Conservation (phyloP, 1,140 invertebrate species). For the Araneus ventricosus region DNA sequence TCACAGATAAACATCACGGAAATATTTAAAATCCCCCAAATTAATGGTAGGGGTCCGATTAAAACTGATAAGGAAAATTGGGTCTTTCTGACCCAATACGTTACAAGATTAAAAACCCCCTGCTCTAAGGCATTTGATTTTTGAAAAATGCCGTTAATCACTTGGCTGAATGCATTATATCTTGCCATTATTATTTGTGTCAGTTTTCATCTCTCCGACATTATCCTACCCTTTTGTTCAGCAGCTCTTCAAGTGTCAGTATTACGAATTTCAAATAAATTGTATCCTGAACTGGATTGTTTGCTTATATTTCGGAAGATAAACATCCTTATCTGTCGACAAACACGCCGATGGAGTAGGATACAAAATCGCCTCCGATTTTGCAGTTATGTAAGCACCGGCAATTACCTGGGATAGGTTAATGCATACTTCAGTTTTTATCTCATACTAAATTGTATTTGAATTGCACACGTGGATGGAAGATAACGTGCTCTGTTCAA, state of each 20-base stretch:
- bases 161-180: too few species aligned
- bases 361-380: neutral
- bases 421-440: neutral
- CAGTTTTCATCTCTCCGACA: too few species aligned
- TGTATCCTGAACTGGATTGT: neutral
- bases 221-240: too few species aligned
- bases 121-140: too few species aligned
- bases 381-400: neutral
- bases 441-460: neutral
- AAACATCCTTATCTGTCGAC: neutral
- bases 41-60: too few species aligned
- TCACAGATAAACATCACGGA: too few species aligned
- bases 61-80: too few species aligned
- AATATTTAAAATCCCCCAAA: too few species aligned
- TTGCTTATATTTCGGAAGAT: neutral
- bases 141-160: too few species aligned
- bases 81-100: too few species aligned
- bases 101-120: too few species aligned
- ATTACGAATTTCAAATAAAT: neutral
- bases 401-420: neutral
- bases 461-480: neutral
- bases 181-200: too few species aligned
- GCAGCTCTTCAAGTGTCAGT: neutral
- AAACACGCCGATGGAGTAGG: neutral
- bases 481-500: neutral